These are phyloP conservation scores for Probaryconus sp. DNA, from an alignment of 1,140 invertebrate species.

Conservation along the genomic window DNA sequence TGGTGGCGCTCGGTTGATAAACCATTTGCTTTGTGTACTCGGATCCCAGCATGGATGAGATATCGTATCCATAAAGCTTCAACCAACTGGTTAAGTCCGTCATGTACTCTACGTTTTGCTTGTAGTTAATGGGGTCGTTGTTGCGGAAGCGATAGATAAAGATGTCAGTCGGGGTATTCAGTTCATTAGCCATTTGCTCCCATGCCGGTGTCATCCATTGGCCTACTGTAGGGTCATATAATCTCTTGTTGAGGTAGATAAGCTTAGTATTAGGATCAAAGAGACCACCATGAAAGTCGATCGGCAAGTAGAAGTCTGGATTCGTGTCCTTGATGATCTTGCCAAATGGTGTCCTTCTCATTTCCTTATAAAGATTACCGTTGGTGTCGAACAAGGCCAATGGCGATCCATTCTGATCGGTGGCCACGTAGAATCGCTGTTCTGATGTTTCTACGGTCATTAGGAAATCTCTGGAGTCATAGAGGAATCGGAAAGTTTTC, in stretches of 20 bases:
- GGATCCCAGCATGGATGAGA: conserved; percentile 90
- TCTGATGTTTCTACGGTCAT: conserved; percentile 90
- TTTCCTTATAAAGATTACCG: conserved; percentile 94
- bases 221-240: conserved; percentile 95
- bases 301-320: conserved; percentile 92
- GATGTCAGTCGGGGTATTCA: conserved; percentile 91
- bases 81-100: conserved; percentile 91
- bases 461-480: conserved; percentile 90
- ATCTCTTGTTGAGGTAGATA: conserved; percentile 88
- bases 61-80: conserved; percentile 91
- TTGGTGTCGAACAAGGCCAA: conserved; percentile 93
- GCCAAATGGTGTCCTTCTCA: conserved; percentile 94
- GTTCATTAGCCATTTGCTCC: conserved; percentile 88
- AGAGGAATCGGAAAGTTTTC: conserved; percentile 89
- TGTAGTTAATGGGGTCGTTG: conserved; percentile 94
- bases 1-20: conserved; percentile 85
- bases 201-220: conserved; percentile 97
- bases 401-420: conserved; percentile 95
- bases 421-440: conserved; percentile 92
- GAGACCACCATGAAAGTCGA: conserved; percentile 95
- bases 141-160: conserved; percentile 95
- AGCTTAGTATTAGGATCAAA: conserved; percentile 91
- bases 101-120: conserved; percentile 87
- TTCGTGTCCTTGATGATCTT: conserved; percentile 93
- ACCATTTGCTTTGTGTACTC: conserved; percentile 87